Base-by-base conservation (phyloP, 2,888 invertebrate species). In the Hydroisotoma schaefferi region DNA sequence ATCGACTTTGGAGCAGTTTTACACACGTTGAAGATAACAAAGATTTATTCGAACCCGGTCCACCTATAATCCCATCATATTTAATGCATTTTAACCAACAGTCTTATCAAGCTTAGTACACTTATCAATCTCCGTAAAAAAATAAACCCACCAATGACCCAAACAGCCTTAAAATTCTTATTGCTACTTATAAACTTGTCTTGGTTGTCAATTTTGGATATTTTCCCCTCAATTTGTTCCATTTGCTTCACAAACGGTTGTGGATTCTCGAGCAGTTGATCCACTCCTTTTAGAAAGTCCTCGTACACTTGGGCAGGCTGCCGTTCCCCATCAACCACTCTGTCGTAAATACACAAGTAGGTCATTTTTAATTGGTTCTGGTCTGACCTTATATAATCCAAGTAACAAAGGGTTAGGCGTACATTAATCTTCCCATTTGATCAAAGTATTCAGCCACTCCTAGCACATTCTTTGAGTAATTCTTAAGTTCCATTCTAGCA, bases 41-140 rank as follows among this genome's bases (percentile, higher is more conserved):
- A 1, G 88, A 87, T 76, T 94, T 94, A 76, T 93, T 92, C 75
- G 91, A 92, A 55, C 94, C 94, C 0, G 94, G 94, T 0, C 94
- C 94, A 10, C 93, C 91, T 81, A 70, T 20, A 53, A 67, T 27
- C 49, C 49, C n/a, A n/a, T n/a, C n/a, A 40, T 5, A 40, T 40
- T 33, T 10, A 8, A 10, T 33, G 8, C 33, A 10, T 33, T 33
- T 10, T 10, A 33, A 15, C 15, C 15, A 15, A 33, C 8, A 15
- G 33, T 33, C 15, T 33, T 33, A 15, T 33, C 15, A 33, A 8
- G 33, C n/a, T n/a, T n/a, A n/a, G n/a, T n/a, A n/a, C n/a, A n/a
- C n/a, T n/a, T n/a, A n/a, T n/a, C n/a, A n/a, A n/a, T n/a, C n/a
- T n/a, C n/a, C n/a, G n/a, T n/a, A n/a, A n/a, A n/a, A n/a, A n/a